A percentile compares a stretch with the other conserved stretches of the same genome.
Evolutionary conservation across 2,888 invertebrate species (phyloP).

Genomic region (Trichogramma evanescens): DNA sequence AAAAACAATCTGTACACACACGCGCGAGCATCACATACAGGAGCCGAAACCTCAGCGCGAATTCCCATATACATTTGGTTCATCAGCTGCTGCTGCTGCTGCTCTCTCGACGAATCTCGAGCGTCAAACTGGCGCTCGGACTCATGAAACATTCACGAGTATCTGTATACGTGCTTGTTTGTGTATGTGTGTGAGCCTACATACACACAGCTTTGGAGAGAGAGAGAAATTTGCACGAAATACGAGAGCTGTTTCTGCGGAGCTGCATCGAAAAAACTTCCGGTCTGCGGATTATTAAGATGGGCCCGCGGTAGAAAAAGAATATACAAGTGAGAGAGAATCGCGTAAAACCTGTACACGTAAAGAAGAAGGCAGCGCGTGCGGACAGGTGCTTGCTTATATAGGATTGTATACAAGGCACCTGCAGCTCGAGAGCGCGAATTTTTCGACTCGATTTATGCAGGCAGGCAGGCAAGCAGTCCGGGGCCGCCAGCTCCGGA

Average conservation of each 20-base stretch:
- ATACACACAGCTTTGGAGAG: background rate
- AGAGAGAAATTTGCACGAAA: background rate
- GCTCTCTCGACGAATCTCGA: too few species aligned
- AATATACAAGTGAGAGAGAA: background rate
- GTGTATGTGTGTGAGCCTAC: too few species aligned
- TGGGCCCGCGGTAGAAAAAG: background rate
- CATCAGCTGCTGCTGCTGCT: too few species aligned
- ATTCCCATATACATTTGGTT: too few species aligned
- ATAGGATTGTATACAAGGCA: too few species aligned
- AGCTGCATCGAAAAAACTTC: conserved; percentile 1
- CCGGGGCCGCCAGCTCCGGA: too few species aligned
- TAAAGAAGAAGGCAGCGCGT: background rate
- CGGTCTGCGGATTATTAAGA: conserved; percentile 6
- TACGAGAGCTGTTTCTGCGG: background rate
- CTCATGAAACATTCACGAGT: conserved; percentile 9
- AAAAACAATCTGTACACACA: too few species aligned
- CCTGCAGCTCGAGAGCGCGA: too few species aligned
- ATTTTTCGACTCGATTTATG: too few species aligned
- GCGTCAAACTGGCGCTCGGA: background rate
- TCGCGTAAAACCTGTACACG: background rate
- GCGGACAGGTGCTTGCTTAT: background rate
- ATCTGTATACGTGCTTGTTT: background rate
- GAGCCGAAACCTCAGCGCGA: too few species aligned
- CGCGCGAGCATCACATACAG: too few species aligned
- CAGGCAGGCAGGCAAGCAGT: too few species aligned